Evolutionary conservation across 2,888 invertebrate species (phyloP).

Genomic region (Cerastis rubricosa): DNA sequence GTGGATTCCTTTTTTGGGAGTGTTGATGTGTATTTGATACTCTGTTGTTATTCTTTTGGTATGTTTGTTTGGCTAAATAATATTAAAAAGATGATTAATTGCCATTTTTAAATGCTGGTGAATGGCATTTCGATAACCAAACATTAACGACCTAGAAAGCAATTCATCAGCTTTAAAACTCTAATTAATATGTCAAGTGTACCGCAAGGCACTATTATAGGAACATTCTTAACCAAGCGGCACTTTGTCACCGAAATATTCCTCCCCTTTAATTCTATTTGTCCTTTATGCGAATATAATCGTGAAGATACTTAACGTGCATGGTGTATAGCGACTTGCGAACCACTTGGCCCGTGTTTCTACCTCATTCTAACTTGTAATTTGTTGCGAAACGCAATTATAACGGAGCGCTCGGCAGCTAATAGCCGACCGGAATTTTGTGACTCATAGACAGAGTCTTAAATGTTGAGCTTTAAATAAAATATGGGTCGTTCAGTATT

Average conservation of each 20-base stretch:
- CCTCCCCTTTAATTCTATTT: constrained; percentile 22
- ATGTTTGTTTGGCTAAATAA: not conserved
- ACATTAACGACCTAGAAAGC: not conserved
- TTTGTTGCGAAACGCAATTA: constrained; percentile 87
- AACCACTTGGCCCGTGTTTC: constrained; percentile 74
- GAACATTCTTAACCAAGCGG: not conserved
- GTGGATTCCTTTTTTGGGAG: not conserved
- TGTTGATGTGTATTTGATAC: constrained; percentile 34
- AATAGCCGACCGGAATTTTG: constrained; percentile 76
- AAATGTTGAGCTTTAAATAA: constrained; percentile 65
- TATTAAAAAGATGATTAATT: not conserved
- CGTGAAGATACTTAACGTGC: constrained; percentile 57
- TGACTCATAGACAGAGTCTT: constrained; percentile 57
- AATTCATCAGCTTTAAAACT: not conserved
- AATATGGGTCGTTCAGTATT: constrained; percentile 58
- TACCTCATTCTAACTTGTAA: constrained; percentile 85
- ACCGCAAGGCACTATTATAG: constrained; percentile 1
- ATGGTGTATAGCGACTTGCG: constrained; percentile 67
- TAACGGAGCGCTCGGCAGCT: constrained; percentile 78
- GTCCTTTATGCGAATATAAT: constrained; percentile 49
- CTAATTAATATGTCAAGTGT: not conserved
- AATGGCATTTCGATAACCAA: not conserved
- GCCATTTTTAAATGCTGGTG: not conserved
- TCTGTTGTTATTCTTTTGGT: not conserved
- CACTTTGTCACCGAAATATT: constrained; percentile 20